Base-by-base conservation (phyloP, 2,797 vertebrate species). In the Melanitta fusca region DNA sequence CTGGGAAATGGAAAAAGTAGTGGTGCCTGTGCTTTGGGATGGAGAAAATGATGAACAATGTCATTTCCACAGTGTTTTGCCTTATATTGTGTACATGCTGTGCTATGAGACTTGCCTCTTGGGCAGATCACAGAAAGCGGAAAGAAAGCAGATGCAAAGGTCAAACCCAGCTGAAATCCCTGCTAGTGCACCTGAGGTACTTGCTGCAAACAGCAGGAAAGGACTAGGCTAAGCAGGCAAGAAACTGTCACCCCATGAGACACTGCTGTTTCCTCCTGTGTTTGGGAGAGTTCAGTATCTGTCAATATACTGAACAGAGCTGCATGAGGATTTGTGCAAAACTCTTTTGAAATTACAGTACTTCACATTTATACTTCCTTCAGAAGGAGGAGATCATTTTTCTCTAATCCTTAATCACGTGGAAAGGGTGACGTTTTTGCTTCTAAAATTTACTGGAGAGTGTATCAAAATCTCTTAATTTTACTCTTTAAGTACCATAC, bases 91-190 rank as follows among this genome's bases (percentile, higher is more conserved):
- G 58, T 89, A 68, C 82, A n/a, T 43, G 27, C 54, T 84, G 32
- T 81, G 71, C 75, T 88, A 53, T 77, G 60, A 91, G 49, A 61
- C 38, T 78, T 89, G 65, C 18, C 27, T 93, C 36, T 72, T 4
- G 1, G 16, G 51, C 45, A 80, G 69, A 96, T 92, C 70, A 84
- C 57, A 91, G 69, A 83, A 84, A 70, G 58, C 0, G 1, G 68
- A 91, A 91, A 83, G 78, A 21, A 88, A 95, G 49, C 38, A 69
- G 47, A 86, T 39, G 56, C 62, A 85, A 89, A 95, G 94, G 91
- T 95, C 91, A 96, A 89, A 79, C 47, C 27, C 79, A 75, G 41
- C 32, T 83, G 84, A 92, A 89, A 93, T 81, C 70, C 28, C 66
- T 81, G 58, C 70, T 70, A 60, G n/a, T 53, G 80, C 60, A 75